Conservation (phyloP, 64 coral and sea anemone species). For the Pocillopora damicornis region DNA sequence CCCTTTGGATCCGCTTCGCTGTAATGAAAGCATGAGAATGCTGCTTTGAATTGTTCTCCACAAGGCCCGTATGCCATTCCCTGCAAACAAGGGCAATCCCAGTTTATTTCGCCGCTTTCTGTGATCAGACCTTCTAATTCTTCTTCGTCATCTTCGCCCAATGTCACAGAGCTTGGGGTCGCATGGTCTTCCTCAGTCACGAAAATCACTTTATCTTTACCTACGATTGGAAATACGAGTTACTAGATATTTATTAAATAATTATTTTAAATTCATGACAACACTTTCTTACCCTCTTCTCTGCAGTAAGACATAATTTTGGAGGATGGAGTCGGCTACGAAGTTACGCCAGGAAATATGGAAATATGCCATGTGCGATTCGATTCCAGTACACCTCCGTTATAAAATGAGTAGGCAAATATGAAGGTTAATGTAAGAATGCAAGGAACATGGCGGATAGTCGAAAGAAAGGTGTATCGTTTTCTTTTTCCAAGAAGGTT, state of each 20-base stretch:
- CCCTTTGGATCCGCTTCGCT: conserved; percentile 88
- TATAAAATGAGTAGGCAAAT: background rate
- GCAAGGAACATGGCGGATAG: conserved; percentile 73
- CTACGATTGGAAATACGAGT: conserved; percentile 29
- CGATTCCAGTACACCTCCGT: background rate
- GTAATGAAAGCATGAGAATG: conserved; percentile 98
- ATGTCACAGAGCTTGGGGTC: conserved; percentile 50
- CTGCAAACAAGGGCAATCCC: conserved; percentile 98
- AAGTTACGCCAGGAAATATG: background rate
- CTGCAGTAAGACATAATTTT: conserved; percentile 91
- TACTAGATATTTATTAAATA: background rate
- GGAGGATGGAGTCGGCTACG: background rate
- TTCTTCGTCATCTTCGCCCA: conserved; percentile 76
- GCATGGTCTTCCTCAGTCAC: conserved; percentile 85
- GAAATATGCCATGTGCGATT: conserved; percentile 30
- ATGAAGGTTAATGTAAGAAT: background rate
- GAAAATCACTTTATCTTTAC: conserved; percentile 97
- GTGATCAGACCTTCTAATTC: conserved; percentile 95
- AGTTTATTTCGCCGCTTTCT: conserved; percentile 96
- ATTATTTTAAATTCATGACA: background rate
- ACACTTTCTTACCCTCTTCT: conserved; percentile 73
- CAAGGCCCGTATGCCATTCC: conserved; percentile 96
- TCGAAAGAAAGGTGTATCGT: conserved; percentile 48
- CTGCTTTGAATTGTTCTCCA: conserved; percentile 88
- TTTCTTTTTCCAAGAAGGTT: conserved; percentile 76